These are phyloP conservation scores for Trissonchulus sp. DNA, from an alignment of 2,888 invertebrate genomes.

Conservation along the genomic window DNA sequence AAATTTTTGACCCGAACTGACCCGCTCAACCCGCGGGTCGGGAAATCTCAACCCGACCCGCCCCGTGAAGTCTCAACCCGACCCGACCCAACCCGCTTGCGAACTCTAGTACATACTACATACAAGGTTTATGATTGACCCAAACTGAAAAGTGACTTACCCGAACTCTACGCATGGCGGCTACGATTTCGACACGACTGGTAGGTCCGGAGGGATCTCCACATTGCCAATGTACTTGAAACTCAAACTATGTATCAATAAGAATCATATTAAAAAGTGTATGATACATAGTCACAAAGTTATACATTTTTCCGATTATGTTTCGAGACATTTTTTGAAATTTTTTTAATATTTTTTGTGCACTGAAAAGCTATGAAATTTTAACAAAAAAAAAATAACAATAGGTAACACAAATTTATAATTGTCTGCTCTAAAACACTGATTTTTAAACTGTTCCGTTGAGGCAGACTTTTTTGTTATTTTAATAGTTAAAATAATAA, in stretches of 20 bases:
- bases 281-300: neutral
- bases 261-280: neutral
- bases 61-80: neutral
- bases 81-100: neutral
- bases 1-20: neutral
- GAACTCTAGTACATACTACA: too few species aligned
- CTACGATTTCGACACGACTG: conserved; percentile 90
- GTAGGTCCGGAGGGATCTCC: conserved; percentile 89
- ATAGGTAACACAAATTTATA: too few species aligned
- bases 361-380: too few species aligned
- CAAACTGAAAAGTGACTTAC: conserved; percentile 61
- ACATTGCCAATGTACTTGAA: conserved; percentile 92
- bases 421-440: too few species aligned
- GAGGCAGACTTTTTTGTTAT: too few species aligned
- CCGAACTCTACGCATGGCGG: conserved; percentile 91
- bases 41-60: neutral
- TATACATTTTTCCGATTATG: too few species aligned
- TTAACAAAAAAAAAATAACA: too few species aligned
- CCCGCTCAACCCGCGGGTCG: neutral
- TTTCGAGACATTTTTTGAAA: too few species aligned
- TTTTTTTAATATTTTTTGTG: too few species aligned
- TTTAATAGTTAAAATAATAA: too few species aligned
- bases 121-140: neutral
- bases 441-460: too few species aligned
- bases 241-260: conserved; percentile 43